Conservation (phyloP, 1,140 invertebrate species). For the Caerostris darwini region DNA sequence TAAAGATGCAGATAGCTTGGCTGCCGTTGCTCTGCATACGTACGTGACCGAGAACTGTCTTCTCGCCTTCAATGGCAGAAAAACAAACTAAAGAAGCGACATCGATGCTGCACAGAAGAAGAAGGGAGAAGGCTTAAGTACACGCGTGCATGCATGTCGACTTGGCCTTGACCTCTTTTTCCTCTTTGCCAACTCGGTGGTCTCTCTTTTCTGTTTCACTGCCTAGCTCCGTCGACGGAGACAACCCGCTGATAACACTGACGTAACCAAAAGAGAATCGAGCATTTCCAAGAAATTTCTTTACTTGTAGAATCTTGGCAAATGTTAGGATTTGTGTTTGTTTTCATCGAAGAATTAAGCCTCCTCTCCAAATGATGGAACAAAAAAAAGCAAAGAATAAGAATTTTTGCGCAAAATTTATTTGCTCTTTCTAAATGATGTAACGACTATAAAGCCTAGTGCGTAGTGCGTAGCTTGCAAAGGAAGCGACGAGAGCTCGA, state of each 20-base stretch:
- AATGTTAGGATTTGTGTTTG: no score
- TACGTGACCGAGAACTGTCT: conserved; percentile 35
- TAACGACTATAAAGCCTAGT: no score
- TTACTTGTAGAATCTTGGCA: no score
- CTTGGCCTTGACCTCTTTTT: conserved; percentile 49
- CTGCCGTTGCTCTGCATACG: neutral
- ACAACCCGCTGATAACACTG: conserved; percentile 31
- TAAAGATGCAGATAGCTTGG: neutral
- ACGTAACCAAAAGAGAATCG: neutral
- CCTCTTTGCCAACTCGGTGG: conserved; percentile 50
- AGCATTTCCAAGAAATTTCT: no score
- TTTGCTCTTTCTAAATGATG: no score
- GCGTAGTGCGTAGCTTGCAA: no score
- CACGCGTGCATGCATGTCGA: conserved; percentile 41
- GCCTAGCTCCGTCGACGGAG: neutral
- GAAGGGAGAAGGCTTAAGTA: conserved; percentile 26
- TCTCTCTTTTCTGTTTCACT: conserved; percentile 1
- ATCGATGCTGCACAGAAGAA: neutral
- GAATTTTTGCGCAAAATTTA: no score
- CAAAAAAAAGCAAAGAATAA: no score
- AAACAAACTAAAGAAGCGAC: neutral
- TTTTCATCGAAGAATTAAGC: no score
- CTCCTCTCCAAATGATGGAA: no score
- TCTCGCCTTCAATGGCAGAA: conserved; percentile 26
- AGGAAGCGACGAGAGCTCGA: no score